Percentiles rank a stretch among this genome's conserved stretches.
phyloP scores from a whole-genome alignment of 2,113 vertebrate genomes.

The Lepus americanus region DNA sequence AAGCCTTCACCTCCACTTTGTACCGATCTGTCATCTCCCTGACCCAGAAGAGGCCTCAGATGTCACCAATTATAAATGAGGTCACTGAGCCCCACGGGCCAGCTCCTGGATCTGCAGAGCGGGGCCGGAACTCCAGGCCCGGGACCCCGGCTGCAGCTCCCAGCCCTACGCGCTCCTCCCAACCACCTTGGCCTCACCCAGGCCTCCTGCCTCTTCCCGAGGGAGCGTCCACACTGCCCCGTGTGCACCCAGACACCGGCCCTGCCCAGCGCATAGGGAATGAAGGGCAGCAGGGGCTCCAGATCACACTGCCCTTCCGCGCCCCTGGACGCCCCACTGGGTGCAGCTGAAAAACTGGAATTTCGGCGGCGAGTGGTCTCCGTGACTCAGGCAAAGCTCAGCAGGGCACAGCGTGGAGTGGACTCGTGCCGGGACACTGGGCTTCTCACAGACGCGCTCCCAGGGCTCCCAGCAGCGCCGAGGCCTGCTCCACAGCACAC shows the following conservation, averaged over 20 bases:
- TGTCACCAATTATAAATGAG: not conserved
- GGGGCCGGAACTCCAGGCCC: not conserved
- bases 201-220: not conserved
- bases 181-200: too few relatives aligned
- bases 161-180: not conserved
- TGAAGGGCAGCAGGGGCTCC: not conserved
- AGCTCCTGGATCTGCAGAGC: not conserved
- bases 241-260: not conserved
- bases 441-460: not conserved
- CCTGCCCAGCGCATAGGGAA: rapidly evolving
- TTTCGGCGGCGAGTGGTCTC: not conserved
- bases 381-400: not conserved
- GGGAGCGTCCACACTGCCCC: not conserved
- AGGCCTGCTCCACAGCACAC: not conserved
- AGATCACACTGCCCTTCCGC: not conserved
- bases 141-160: too few relatives aligned
- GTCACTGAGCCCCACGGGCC: not conserved
- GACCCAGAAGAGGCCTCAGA: not conserved
- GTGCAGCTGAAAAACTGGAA: not conserved
- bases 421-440: too few relatives aligned
- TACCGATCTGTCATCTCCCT: not conserved
- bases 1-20: not conserved
- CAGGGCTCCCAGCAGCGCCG: not conserved
- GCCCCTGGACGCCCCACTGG: too few relatives aligned
- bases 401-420: not conserved